Evolutionary conservation across 2,113 vertebrate species (phyloP).

Genomic region (Campylomormyrus numenius): DNA sequence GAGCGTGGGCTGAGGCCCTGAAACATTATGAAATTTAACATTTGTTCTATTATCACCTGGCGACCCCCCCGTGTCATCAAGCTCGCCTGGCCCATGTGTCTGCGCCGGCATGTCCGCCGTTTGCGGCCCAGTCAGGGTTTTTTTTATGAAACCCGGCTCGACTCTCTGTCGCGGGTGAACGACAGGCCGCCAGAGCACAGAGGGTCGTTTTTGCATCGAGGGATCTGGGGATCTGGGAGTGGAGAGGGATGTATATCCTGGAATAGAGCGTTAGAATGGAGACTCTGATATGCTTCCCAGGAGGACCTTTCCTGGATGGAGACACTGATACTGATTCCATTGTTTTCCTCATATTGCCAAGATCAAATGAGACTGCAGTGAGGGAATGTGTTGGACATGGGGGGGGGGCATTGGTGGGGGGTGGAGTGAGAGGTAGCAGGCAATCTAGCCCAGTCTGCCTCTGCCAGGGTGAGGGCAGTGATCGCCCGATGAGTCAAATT

Average conservation of each 20-base stretch:
- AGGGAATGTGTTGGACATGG: background rate
- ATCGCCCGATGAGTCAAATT: background rate
- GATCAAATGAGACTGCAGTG: background rate
- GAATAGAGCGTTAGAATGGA: background rate
- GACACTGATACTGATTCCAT: background rate
- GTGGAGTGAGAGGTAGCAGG: background rate
- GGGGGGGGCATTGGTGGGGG: background rate
- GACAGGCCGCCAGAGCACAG: background rate
- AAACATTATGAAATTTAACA: background rate
- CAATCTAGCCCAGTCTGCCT: background rate
- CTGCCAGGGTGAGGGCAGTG: background rate
- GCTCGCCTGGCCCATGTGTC: background rate
- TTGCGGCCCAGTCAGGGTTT: background rate
- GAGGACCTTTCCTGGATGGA: background rate
- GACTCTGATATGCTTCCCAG: background rate
- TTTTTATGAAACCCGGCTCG: background rate
- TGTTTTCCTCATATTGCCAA: background rate
- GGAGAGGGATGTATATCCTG: background rate
- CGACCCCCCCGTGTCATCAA: background rate
- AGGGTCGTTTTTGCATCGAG: background rate
- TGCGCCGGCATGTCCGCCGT: background rate
- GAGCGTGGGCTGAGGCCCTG: background rate
- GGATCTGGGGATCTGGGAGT: background rate
- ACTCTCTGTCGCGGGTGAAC: background rate
- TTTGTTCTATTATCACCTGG: background rate